phyloP scores from a whole-genome alignment of 2,113 vertebrate species.

The Microcebus tavaratra region DNA sequence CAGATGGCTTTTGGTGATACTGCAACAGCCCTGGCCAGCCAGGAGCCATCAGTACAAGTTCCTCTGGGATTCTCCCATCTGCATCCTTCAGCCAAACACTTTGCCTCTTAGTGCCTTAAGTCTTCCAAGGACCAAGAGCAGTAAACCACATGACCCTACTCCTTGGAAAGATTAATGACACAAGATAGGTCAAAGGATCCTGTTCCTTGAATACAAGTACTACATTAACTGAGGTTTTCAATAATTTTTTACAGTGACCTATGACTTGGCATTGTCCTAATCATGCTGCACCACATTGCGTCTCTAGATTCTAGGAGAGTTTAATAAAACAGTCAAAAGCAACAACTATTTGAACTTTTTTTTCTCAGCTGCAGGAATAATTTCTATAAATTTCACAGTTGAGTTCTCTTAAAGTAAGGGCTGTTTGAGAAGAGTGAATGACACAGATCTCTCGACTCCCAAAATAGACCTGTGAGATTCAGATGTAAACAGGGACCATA shows the following conservation, averaged over 20 bases:
- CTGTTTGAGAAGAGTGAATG: slow-evolving; percentile 51
- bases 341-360: slow-evolving; percentile 24
- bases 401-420: slow-evolving; percentile 47
- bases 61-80: background rate
- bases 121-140: background rate
- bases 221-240: background rate
- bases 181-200: background rate
- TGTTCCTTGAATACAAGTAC: background rate
- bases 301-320: background rate
- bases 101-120: background rate
- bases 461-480: slow-evolving; percentile 62
- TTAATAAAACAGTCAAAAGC: slow-evolving; percentile 9
- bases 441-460: slow-evolving; percentile 2
- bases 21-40: background rate
- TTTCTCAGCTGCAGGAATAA: slow-evolving; percentile 46
- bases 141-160: background rate
- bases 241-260: background rate
- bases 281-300: background rate
- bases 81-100: background rate
- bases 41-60: background rate
- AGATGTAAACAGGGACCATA: background rate
- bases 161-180: background rate
- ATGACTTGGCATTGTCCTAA: background rate
- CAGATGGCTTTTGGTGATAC: background rate
- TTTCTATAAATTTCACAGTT: slow-evolving; percentile 53